Evolutionary conservation across 2,888 invertebrate species (phyloP).

Genomic region (Neoitamus cyanurus): DNA sequence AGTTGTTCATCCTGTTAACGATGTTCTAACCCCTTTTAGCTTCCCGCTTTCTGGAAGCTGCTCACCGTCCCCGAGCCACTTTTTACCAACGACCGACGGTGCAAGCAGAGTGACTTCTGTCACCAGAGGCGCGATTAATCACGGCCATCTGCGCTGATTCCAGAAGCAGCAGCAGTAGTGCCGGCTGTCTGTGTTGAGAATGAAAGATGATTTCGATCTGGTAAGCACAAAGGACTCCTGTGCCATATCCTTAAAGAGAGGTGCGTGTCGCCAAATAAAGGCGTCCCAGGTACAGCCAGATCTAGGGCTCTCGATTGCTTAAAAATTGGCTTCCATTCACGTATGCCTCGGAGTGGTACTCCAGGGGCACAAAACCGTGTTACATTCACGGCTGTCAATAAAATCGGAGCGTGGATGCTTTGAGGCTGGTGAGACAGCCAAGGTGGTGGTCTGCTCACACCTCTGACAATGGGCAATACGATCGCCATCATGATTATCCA

Average conservation of each 20-base stretch:
- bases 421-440: neutral
- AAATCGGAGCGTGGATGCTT: neutral
- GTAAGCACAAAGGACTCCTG: neutral
- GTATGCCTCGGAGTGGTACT: neutral
- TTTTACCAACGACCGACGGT: neutral
- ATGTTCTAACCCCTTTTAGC: neutral
- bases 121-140: slow-evolving; percentile 10
- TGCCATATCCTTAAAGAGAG: slow-evolving; percentile 7
- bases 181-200: slow-evolving; percentile 18
- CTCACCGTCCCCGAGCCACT: neutral
- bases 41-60: neutral
- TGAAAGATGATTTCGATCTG: slow-evolving; percentile 19
- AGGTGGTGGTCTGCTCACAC: neutral
- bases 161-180: neutral
- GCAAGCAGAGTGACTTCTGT: neutral
- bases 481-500: neutral
- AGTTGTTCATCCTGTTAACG: neutral
- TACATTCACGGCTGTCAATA: neutral
- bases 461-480: neutral
- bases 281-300: neutral
- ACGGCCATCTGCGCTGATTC: neutral
- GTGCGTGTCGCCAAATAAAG: slow-evolving; percentile 16
- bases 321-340: slow-evolving; percentile 21
- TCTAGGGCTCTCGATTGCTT: neutral
- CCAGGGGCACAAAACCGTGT: neutral